Evolutionary conservation across 2,888 invertebrate species (phyloP).

Genomic region (Cremastobaeus sp.): DNA sequence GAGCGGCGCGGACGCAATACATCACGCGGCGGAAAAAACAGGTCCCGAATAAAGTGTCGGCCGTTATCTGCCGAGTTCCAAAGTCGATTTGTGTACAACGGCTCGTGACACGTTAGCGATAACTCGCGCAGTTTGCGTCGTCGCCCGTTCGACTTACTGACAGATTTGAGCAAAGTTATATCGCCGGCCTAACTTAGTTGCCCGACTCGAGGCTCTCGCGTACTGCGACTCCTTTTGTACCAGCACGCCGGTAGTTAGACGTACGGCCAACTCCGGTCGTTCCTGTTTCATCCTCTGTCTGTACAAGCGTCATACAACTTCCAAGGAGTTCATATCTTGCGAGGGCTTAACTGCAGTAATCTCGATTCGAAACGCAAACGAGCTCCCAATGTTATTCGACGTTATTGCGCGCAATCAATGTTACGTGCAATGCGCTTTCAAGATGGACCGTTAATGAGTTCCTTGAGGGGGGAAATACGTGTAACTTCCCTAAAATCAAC

Average conservation of each 20-base stretch:
- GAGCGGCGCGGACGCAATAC: neutral
- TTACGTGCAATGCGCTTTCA: no score
- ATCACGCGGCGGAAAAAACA: neutral
- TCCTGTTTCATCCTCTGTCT: slow-evolving; percentile 13
- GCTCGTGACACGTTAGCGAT: slow-evolving; percentile 22
- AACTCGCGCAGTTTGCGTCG: slow-evolving; percentile 17
- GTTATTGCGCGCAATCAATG: no score
- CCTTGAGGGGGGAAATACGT: no score
- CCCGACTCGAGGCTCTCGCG: neutral
- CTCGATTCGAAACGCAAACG: slow-evolving; percentile 19
- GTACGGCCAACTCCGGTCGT: no score
- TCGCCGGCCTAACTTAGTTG: slow-evolving; percentile 30
- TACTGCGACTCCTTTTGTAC: no score
- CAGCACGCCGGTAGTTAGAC: no score
- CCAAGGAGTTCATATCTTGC: slow-evolving; percentile 45
- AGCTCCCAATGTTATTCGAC: slow-evolving; percentile 10
- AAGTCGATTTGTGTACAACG: slow-evolving; percentile 30
- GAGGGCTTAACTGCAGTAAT: slow-evolving; percentile 31
- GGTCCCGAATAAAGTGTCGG: slow-evolving; percentile 9
- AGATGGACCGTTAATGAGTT: no score
- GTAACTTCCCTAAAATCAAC: no score
- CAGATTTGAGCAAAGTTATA: slow-evolving; percentile 45
- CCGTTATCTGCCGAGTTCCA: slow-evolving; percentile 27
- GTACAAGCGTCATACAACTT: slow-evolving; percentile 43
- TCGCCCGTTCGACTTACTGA: slow-evolving; percentile 40